Evolutionary conservation across 23 tunicate species (phyloP), one percentile per base, ranked within the genome.

Genomic region (Aplidium turbinatum): DNA sequence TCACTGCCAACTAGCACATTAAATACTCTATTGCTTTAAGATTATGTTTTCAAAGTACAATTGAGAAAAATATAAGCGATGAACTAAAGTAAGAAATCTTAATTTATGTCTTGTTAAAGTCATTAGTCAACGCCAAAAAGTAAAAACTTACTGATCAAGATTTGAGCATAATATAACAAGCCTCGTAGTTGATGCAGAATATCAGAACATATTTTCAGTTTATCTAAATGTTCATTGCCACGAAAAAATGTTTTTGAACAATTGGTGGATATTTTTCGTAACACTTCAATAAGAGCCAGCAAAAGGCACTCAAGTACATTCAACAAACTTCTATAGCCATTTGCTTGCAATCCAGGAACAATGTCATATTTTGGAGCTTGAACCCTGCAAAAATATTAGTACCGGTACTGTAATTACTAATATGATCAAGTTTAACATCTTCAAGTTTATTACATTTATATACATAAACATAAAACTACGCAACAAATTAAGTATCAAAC

Each of bases 151-250:
- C 84, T 84, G 0, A 85, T 85, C 48, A 85, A 29, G 46, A 78
- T 85, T 38, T 85, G 84, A 26, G 92, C 84, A 78, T 85, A 85
- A 55, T 67, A 76, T 3, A 85, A 30, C 50, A 85, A 70, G 34
- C 84, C 92, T 78, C 92, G 70, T 47, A 78, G 35, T 70, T 85
- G 92, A 58, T 85, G 92, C 66, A 85, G 61, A 30, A 72, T 60
- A 40, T 85, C 79, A 25, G 84, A 74, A 25, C 68, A 83, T 3
- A 60, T 25, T 32, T 72, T 69, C 56, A 85, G 42, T 48, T 78
- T 78, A n/a, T 85, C 92, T 6, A 73, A 56, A 35, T 85, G 45
- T n/a, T 57, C 54, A 48, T 85, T 78, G 16, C 57, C 92, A 42
- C 84, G 79, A 27, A 85, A 85, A 47, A 85, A 85, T 25, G 68